phyloP scores from a whole-genome alignment of 2,113 vertebrate genomes.

The Saguinus imperator region DNA sequence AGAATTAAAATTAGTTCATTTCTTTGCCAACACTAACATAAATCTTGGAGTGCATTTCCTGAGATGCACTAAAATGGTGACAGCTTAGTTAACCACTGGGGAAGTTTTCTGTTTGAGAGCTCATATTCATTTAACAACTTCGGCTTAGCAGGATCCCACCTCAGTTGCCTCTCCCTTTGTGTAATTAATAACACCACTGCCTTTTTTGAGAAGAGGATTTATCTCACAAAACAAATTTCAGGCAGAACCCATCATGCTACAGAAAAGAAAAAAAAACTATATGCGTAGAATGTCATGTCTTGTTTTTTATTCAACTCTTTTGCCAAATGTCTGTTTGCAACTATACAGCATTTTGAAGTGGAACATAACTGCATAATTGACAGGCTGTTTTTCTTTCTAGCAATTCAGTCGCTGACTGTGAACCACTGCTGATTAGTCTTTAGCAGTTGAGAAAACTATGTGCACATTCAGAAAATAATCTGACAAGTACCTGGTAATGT shows the following conservation, averaged over 20 bases:
- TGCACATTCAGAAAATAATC: background rate
- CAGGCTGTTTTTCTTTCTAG: conserved; percentile 62
- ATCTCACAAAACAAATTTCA: conserved; percentile 48
- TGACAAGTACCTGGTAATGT: conserved; percentile 52
- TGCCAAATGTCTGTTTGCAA: conserved; percentile 68
- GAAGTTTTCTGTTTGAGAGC: conserved; percentile 26
- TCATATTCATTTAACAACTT: conserved; percentile 63
- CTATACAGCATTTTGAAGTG: conserved; percentile 23
- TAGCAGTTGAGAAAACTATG: conserved; percentile 64
- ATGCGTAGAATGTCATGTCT: conserved; percentile 16
- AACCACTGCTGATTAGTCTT: conserved; percentile 78
- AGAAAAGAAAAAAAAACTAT: background rate
- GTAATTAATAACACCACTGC: conserved; percentile 66
- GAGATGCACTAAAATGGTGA: conserved; percentile 41
- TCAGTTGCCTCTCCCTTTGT: conserved; percentile 55
- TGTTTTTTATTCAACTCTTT: conserved; percentile 47
- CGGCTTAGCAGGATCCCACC: conserved; percentile 28
- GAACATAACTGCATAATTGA: conserved; percentile 63
- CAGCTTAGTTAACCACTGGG: conserved; percentile 56
- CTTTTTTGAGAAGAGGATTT: conserved; percentile 44
- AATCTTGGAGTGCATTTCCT: conserved; percentile 58
- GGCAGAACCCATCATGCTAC: background rate
- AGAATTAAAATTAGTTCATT: conserved; percentile 59
- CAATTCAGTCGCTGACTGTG: conserved; percentile 63
- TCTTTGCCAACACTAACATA: conserved; percentile 70